Percentiles rank a stretch among this genome's conserved stretches.
Conservation (phyloP, 2,888 invertebrate genomes). For the Dastarcus helophoroides region DNA sequence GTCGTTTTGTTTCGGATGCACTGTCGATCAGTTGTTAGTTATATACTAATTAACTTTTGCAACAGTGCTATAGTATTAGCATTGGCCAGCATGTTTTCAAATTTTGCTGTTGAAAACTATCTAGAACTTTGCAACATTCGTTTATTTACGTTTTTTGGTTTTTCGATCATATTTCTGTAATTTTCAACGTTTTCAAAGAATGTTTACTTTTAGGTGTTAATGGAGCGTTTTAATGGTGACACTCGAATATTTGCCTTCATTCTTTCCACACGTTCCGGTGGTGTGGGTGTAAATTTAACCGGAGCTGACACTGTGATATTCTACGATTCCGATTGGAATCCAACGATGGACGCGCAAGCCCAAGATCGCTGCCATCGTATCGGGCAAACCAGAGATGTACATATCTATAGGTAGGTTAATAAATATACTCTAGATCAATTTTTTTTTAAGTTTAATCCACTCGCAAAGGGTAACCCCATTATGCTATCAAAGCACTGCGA, state of each 20-base stretch:
- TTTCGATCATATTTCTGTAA: neutral
- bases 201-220: slow-evolving; percentile 50
- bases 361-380: slow-evolving; percentile 97
- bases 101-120: slow-evolving; percentile 24
- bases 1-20: slow-evolving; percentile 8
- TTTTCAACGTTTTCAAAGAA: neutral
- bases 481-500: too few relatives aligned
- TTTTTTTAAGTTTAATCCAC: too few relatives aligned
- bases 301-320: slow-evolving; percentile 99
- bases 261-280: slow-evolving; percentile 93
- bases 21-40: slow-evolving; percentile 16
- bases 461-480: too few relatives aligned
- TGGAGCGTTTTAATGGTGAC: slow-evolving; percentile 96
- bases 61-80: slow-evolving; percentile 18
- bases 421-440: neutral
- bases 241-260: slow-evolving; percentile 93
- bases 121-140: slow-evolving; percentile 27
- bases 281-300: slow-evolving; percentile 95
- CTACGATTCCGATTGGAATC: slow-evolving; percentile 99
- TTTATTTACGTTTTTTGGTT: slow-evolving; percentile 7
- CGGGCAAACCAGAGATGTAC: slow-evolving; percentile 97
- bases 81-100: slow-evolving; percentile 17
- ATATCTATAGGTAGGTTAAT: slow-evolving; percentile 65
- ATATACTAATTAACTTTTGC: slow-evolving; percentile 17
- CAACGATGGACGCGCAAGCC: slow-evolving; percentile 98